A percentile compares a stretch with the other conserved stretches of the same genome.
Evolutionary conservation across 2,797 vertebrate genomes (phyloP).

Genomic region (Aulostomus chinensis): DNA sequence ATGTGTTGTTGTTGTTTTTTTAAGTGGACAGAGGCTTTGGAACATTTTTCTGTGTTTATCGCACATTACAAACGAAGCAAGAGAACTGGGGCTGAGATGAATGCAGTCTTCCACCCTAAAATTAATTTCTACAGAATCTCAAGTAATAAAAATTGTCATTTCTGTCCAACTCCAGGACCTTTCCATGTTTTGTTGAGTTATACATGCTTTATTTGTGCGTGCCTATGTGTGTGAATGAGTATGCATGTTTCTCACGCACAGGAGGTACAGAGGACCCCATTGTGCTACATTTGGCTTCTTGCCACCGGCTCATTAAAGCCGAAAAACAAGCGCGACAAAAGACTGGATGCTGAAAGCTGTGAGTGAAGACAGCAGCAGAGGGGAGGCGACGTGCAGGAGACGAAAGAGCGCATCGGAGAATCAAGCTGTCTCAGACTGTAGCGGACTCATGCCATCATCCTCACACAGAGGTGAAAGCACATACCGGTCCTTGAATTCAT

Average conservation of each 20-base stretch:
- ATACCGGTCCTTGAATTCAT: constrained; percentile 80
- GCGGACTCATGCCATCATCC: background rate
- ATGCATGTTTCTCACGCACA: constrained; percentile 21
- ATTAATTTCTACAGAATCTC: no score
- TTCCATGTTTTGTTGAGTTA: no score
- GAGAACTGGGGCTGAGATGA: no score
- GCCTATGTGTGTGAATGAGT: constrained; percentile 5
- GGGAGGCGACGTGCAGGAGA: no score
- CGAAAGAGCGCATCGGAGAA: background rate
- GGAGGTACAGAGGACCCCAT: constrained; percentile 44
- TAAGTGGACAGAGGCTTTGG: no score
- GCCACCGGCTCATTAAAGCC: constrained; percentile 49
- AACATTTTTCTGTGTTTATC: no score
- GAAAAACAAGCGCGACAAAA: constrained; percentile 19
- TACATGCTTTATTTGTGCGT: constrained; percentile 13
- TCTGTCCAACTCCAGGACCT: no score
- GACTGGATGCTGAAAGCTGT: constrained; percentile 4
- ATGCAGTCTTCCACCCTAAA: no score
- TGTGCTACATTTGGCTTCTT: constrained; percentile 48
- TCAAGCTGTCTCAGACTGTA: background rate
- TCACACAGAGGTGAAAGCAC: constrained; percentile 28
- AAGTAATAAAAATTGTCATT: no score
- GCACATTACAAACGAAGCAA: no score
- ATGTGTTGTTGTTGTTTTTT: no score
- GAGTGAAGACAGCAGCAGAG: background rate